Conservation (phyloP, 2,888 invertebrate species). For the Oligia fasciuncula region DNA sequence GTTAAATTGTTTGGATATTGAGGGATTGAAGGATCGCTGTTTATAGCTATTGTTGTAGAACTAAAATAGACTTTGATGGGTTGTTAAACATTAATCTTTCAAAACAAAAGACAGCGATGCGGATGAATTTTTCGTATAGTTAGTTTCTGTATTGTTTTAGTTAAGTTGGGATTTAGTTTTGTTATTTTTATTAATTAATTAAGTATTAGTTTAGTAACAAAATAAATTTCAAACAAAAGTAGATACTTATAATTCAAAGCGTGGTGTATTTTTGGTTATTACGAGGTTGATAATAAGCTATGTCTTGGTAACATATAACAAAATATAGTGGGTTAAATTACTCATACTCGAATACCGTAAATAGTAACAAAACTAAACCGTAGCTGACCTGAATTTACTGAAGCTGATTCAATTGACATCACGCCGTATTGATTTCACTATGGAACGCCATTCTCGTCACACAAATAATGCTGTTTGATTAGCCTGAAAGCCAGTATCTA, state of each 20-base stretch:
- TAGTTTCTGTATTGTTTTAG: no score
- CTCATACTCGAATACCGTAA: background rate
- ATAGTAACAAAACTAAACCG: constrained; percentile 19
- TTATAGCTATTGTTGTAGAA: background rate
- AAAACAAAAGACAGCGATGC: background rate
- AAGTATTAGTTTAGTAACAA: no score
- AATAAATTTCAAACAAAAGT: background rate
- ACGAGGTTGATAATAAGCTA: background rate
- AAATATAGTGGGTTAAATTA: background rate
- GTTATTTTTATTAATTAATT: no score
- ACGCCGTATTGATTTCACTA: constrained; percentile 39
- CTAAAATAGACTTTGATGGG: background rate
- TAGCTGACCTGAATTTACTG: constrained; percentile 6
- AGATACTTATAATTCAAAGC: background rate
- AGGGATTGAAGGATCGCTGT: constrained; percentile 5
- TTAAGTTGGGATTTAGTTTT: no score
- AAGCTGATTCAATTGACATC: constrained; percentile 24
- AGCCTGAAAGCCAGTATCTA: constrained; percentile 1
- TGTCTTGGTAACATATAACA: background rate
- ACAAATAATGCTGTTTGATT: constrained; percentile 29
- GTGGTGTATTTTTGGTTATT: background rate
- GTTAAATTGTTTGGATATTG: constrained; percentile 6
- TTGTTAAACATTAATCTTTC: background rate
- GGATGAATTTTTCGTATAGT: no score
- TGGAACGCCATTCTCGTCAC: constrained; percentile 11